Evolutionary conservation across 2,888 invertebrate species (phyloP), one percentile per base, ranked within the genome.

Genomic region (Athripsodes cinereus): DNA sequence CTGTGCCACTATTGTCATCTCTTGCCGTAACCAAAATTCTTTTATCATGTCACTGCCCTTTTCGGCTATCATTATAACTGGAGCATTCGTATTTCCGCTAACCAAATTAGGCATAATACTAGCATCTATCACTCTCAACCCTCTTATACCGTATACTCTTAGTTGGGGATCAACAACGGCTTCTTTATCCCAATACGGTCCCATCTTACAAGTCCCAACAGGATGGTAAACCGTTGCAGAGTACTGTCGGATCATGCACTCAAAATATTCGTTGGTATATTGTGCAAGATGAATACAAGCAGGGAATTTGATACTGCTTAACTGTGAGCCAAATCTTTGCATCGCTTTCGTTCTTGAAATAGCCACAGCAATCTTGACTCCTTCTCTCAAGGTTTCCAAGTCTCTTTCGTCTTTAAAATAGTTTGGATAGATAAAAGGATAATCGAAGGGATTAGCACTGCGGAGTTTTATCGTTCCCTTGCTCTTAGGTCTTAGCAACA

Each of bases 351-450:
- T 93, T 65, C 84, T 81, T 6, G 91, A 90, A n/a, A 93, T 71
- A 0, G 89, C 87, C 0, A 93, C 80, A 0, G 83, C 89, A 19
- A 93, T 87, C 72, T 93, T 94, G 0, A 88, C 90, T 0, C 93
- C 93, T 73, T 93, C 93, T 0, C 93, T 78, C 44, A 94, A 72
- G 0, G 87, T 87, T 62, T 87, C 87, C 62, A 90, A 78, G 66
- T 97, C 97, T 62, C 83, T 77, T 19, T 89, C 84, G 56, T 92
- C 89, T 18, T 83, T 73, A 67, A 97, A 84, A 69, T 97, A 97
- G 70, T 96, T 96, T 0, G 96, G 93, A 67, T 93, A 88, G 56
- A 97, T 93, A 59, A 89, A 80, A 0, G 97, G 97, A 66, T 91
- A 89, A 58, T 92, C 90, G 65, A 87, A 86, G 0, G 96, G 96